These are phyloP conservation scores for Idaea straminata DNA, from an alignment of 2,888 invertebrate genomes.

Conservation along the genomic window DNA sequence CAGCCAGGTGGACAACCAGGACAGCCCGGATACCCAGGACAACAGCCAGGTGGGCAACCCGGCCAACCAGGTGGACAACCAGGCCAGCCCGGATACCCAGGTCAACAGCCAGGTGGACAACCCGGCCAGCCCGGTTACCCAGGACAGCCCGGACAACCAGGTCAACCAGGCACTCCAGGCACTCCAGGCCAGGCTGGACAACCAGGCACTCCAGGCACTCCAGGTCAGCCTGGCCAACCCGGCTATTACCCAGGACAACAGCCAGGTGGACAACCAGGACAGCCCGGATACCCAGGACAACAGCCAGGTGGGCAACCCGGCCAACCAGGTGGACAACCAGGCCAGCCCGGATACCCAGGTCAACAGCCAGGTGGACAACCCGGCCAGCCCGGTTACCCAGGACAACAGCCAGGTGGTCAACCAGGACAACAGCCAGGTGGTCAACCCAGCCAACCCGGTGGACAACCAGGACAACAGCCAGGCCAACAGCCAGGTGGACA, in stretches of 20 bases:
- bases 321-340: constrained; percentile 25
- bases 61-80: constrained; percentile 32
- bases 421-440: constrained; percentile 28
- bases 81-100: constrained; percentile 36
- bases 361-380: constrained; percentile 25
- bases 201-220: constrained; percentile 49
- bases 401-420: constrained; percentile 24
- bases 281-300: constrained; percentile 24
- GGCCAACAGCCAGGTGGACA: constrained; percentile 19
- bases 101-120: constrained; percentile 35
- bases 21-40: constrained; percentile 66
- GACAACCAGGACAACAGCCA: constrained; percentile 24
- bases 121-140: constrained; percentile 28
- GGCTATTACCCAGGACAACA: constrained; percentile 36
- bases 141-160: constrained; percentile 26
- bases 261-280: constrained; percentile 16
- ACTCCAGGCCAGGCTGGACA: constrained; percentile 13
- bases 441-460: constrained; percentile 25
- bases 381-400: constrained; percentile 29
- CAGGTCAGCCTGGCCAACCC: constrained; percentile 20
- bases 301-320: constrained; percentile 21
- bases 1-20: constrained; percentile 49
- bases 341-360: constrained; percentile 26
- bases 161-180: constrained; percentile 25
- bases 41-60: constrained; percentile 44